Evolutionary conservation across 2,113 vertebrate genomes (phyloP).

Genomic region (Istiophorus platypterus): DNA sequence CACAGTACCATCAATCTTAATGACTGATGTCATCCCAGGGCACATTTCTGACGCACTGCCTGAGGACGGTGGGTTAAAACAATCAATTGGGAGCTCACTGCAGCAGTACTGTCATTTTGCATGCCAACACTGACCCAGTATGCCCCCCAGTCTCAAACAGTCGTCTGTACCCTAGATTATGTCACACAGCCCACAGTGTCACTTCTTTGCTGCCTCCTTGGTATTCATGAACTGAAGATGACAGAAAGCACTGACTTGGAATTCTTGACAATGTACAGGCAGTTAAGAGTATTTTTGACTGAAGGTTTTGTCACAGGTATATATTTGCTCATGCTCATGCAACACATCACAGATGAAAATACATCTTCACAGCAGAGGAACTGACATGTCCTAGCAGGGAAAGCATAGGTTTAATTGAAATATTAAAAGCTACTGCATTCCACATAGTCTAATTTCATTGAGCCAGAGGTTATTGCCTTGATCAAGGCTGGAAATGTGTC

Average conservation of each 20-base stretch:
- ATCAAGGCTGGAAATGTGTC: background rate
- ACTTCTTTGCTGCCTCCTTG: background rate
- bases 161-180: background rate
- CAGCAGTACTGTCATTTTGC: background rate
- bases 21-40: slow-evolving; percentile 12
- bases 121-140: background rate
- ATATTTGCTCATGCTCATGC: background rate
- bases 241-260: background rate
- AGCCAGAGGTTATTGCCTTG: too few species aligned
- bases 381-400: background rate
- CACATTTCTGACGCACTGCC: background rate
- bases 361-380: background rate
- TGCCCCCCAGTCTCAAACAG: background rate
- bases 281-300: background rate
- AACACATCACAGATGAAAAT: background rate
- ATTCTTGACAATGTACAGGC: background rate
- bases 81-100: background rate
- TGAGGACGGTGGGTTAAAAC: background rate
- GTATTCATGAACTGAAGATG: slow-evolving; percentile 1
- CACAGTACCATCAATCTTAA: background rate
- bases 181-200: slow-evolving; percentile 2
- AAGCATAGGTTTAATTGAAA: background rate
- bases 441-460: too few species aligned
- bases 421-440: background rate
- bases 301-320: background rate